Base-by-base conservation (phyloP, 2,113 vertebrate genomes). In the Brachirus orientalis region DNA sequence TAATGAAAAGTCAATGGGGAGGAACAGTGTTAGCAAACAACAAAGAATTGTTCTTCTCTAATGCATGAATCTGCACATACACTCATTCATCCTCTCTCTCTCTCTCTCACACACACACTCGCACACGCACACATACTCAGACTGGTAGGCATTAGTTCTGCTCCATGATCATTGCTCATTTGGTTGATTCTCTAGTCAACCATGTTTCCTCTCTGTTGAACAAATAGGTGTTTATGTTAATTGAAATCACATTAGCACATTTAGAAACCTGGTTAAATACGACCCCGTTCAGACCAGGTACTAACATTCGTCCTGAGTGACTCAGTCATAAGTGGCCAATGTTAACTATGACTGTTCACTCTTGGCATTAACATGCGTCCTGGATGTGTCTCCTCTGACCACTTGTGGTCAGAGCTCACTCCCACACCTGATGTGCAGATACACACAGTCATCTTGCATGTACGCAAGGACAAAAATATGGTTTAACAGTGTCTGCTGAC, bases 1-100 rank as follows among this genome's bases (percentile, higher is more conserved):
- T 92, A 92, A 91, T 91, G 89, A 88, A 89, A 86, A 93, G 84
- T 89, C 88, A 89, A 88, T 89, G 89, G 87, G 84, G 87, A 87
- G 86, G 89, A 88, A 92, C 88, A 86, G 50, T 85, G 83, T 92
- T 89, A 83, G 83, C 88, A 79, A 88, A 89, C 81, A 90, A 73
- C 80, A 86, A 69, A 77, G 63, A 68, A 85, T 80, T 85, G 77
- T 87, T 80, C 40, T 70, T 57, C 48, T 54, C 76, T 60, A 69
- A 88, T 76, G 71, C 72, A 80, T 73, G 69, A 51, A 46, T 65
- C 65, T 80, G 78, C 33, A 46, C 58, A 48, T 38, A 47, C 38
- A 19, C 48, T 70, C 67, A 48, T 40, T 37, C 69, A 35, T 33
- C 7, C 46, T 45, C 72, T 52, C 43, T 13, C 9, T 14, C 57